A percentile compares a stretch with the other conserved stretches of the same genome.
These are phyloP conservation scores for Monopis laevigella DNA, from an alignment of 2,888 invertebrate species.

Conservation along the genomic window DNA sequence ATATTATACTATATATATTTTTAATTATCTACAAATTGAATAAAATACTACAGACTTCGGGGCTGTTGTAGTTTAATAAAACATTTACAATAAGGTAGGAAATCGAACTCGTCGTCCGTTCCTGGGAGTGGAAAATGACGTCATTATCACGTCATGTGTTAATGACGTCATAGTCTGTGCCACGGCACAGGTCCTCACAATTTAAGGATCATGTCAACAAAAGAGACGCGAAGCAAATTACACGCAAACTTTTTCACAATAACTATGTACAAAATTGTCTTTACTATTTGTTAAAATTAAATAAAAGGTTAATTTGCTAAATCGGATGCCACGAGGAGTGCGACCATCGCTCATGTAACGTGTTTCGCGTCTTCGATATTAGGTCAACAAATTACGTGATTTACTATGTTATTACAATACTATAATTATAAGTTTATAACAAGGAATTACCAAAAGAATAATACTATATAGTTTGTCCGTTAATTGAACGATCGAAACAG, in stretches of 20 bases:
- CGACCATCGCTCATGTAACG: too few species aligned
- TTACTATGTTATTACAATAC: constrained; percentile 25
- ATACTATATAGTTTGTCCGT: constrained; percentile 1
- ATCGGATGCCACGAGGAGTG: too few species aligned
- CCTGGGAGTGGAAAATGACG: too few species aligned
- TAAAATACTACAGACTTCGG: constrained; percentile 57
- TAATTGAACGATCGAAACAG: neutral
- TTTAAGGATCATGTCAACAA: too few species aligned
- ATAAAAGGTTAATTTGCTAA: too few species aligned
- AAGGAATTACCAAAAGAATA: too few species aligned
- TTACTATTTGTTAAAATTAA: too few species aligned
- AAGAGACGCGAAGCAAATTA: constrained; percentile 62
- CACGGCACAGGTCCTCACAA: too few species aligned
- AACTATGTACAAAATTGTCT: constrained; percentile 5
- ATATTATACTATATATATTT: constrained; percentile 65
- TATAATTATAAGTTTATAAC: neutral
- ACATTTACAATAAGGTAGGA: constrained; percentile 65
- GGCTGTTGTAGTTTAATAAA: constrained; percentile 37
- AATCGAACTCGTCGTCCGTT: too few species aligned
- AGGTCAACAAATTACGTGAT: constrained; percentile 18
- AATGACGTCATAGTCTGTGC: too few species aligned
- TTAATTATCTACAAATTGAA: constrained; percentile 67
- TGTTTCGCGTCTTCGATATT: constrained; percentile 51
- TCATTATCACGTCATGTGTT: too few species aligned
- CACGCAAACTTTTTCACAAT: constrained; percentile 35